Base-by-base conservation (phyloP, 2,888 invertebrate genomes). In the Pseudanteris insignis region DNA sequence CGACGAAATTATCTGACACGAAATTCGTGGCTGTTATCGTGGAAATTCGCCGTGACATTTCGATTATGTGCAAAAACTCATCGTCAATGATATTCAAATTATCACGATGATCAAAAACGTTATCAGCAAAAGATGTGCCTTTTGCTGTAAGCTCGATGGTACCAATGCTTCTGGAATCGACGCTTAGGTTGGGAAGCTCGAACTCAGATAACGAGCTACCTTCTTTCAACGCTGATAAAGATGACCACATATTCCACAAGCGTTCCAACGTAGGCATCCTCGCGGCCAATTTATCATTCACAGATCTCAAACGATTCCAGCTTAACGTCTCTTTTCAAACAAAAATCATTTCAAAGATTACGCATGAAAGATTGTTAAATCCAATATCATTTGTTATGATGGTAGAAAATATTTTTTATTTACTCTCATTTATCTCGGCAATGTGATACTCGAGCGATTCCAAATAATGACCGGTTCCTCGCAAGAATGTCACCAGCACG, bases 221-320 rank as follows among this genome's bases (percentile, higher is more conserved):
- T 36, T 70, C 44, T 25, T 68, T 60, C 2, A 58, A 15, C 1
- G 41, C 47, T 8, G 66, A 43, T 1, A 67, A 43, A 9, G 74
- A 64, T 0, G 69, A 60, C 73, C 70, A 72, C 5, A 37, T 61
- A 3, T 61, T 43, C 26, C 61, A 38, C 9, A 67, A 59, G 14
- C 67, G 43, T 13, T 70, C 65, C 24, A 75, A 37, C 0, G 32
- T 11, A n/a, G 64, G 29, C 63, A 60, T 69, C 54, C 71, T 68
- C 1, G 41, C 26, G 13, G 62, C 37, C 25, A 77, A 53, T 11
- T 37, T 28, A 4, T 64, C 43, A n/a, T 67, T 53, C 11, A 77
- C 12, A 15, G 70, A 55, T 2, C 54, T 32, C n/a, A 77, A 62
- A 15, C 70, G 72, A 18, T 66, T 14, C 29, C 47, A 62, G 7